Evolutionary conservation across 2,888 invertebrate genomes (phyloP), one percentile per base, ranked within the genome.

Genomic region (Cactoblastis cactorum): DNA sequence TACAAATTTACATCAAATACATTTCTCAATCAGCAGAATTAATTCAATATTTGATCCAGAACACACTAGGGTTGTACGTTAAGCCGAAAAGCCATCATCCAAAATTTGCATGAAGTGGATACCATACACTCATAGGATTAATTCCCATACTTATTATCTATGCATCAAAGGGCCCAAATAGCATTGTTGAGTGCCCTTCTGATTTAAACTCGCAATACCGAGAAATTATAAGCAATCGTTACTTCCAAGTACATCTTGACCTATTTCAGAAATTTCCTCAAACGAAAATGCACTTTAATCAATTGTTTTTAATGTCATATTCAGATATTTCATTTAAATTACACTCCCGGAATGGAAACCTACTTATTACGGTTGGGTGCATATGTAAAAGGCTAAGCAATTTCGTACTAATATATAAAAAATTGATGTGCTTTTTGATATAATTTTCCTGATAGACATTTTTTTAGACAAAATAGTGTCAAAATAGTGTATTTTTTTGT

Each of bases 81-180:
- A 79, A 83, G 71, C 75, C 71, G 58, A 72, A 72, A 78, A 77
- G 76, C 75, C 55, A 62, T 59, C 59, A 62, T 66, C 77, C 72
- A 83, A 41, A 43, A 43, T 85, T 83, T 83, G 74, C 74, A 74
- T 85, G 61, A 69, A 85, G 84, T 82, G 81, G 79, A 84, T 85
- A 87, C 81, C 84, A 85, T 78, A 80, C 80, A 77, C 78, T 72
- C 77, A 70, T 74, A 71, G 74, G 78, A 81, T 87, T 87, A 87
- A 83, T 81, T 66, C 66, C 74, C 80, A 77, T 77, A 43, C 43
- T 43, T 43, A 82, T 86, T 86, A 87, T 74, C 66, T 77, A 87
- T 83, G 84, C 87, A 83, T 88, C 87, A 89, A 89, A 86, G 85
- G 77, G 67, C 67, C 63, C 63, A 67, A 80, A 72, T 67, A 70